phyloP scores from a whole-genome alignment of 2,113 vertebrate species.

The Tretioscincus oriximinensis region DNA sequence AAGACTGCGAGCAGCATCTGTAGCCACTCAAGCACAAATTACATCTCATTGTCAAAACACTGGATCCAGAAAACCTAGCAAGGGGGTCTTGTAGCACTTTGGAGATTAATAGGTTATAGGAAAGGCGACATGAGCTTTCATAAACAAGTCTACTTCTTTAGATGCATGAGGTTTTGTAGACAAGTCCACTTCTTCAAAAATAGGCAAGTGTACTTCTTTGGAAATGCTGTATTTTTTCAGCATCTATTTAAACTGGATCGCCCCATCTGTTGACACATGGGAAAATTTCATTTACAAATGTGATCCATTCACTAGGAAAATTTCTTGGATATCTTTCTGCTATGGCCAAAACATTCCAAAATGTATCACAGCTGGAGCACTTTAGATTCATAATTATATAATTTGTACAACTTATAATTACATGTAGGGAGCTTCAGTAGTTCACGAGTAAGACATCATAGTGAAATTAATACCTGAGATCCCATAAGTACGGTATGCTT shows the following conservation, averaged over 20 bases:
- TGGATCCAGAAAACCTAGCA: background rate
- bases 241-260: no score
- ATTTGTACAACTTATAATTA: background rate
- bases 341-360: no score
- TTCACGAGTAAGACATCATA: background rate
- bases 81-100: no score
- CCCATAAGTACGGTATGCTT: background rate
- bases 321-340: no score
- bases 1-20: no score
- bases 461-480: background rate
- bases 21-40: no score
- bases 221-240: background rate
- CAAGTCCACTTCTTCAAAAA: constrained; percentile 36
- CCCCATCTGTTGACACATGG: background rate
- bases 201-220: background rate
- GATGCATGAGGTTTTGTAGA: no score
- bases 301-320: no score
- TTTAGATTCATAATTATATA: background rate
- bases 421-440: background rate
- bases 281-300: background rate
- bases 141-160: constrained; percentile 33
- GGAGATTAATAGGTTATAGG: no score
- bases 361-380: background rate
- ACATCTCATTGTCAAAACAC: no score
- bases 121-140: no score